phyloP scores from a whole-genome alignment of 2,888 invertebrate species.

The Meliscaeva auricollis region DNA sequence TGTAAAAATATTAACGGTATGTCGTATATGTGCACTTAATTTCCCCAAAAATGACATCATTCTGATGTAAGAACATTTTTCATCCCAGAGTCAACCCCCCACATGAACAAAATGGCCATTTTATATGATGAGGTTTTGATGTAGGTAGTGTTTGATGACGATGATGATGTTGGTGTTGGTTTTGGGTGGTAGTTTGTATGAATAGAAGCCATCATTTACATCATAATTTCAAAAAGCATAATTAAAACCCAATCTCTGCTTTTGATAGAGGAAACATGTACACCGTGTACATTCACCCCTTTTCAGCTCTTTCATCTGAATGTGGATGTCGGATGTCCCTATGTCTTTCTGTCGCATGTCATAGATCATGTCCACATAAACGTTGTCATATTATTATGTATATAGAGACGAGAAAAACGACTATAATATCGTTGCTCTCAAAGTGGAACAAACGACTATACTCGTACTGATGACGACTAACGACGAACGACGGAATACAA shows the following conservation, averaged over 20 bases:
- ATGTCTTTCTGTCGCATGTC: conserved; percentile 32
- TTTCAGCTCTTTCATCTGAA: background rate
- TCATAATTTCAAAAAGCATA: conserved; percentile 68
- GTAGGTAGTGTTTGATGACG: background rate
- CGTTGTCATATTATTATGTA: background rate
- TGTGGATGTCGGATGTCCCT: background rate
- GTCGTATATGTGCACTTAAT: conserved; percentile 30
- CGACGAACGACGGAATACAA: conserved; percentile 25
- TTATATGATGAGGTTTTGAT: background rate
- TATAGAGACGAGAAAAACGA: background rate
- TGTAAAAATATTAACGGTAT: conserved; percentile 13
- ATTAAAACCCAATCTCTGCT: conserved; percentile 63
- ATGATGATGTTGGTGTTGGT: conserved; percentile 7
- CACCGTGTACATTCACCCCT: background rate
- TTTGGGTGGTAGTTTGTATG: background rate
- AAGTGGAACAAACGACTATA: conserved; percentile 37
- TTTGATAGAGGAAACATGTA: conserved; percentile 28
- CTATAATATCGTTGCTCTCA: conserved; percentile 22
- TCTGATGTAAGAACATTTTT: conserved; percentile 36
- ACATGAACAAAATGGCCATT: conserved; percentile 12
- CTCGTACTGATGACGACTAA: background rate
- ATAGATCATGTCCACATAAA: conserved; percentile 56
- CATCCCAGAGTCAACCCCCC: background rate
- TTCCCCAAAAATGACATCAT: conserved; percentile 57
- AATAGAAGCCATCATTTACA: conserved; percentile 60